These are phyloP conservation scores for Helobdella robusta DNA, from an alignment of 2,888 invertebrate genomes.

Conservation along the genomic window DNA sequence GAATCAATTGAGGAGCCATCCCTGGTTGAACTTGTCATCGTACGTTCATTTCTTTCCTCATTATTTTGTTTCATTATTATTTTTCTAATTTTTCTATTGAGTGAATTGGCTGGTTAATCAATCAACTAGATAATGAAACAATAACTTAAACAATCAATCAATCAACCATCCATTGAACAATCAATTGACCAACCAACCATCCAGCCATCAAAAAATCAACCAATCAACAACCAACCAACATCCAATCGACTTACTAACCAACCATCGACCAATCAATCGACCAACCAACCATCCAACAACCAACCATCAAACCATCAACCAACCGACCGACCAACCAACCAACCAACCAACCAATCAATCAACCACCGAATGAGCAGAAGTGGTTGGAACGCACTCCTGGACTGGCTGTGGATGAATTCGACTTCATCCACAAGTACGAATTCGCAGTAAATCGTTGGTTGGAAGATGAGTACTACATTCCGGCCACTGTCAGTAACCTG, in stretches of 20 bases:
- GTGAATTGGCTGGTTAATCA: background rate
- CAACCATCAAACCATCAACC: too few species aligned
- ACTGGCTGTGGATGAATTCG: conserved; percentile 67
- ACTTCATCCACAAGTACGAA: conserved; percentile 88
- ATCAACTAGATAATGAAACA: too few species aligned
- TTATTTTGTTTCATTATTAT: background rate
- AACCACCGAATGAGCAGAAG: conserved; percentile 50
- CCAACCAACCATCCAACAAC: too few species aligned
- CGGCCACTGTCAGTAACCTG: conserved; percentile 38
- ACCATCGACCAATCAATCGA: too few species aligned
- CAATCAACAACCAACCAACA: background rate
- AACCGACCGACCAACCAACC: too few species aligned
- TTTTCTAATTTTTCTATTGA: conserved; percentile 3
- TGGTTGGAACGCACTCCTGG: conserved; percentile 94
- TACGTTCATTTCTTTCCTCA: conserved; percentile 33
- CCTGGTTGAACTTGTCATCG: conserved; percentile 71
- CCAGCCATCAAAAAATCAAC: background rate
- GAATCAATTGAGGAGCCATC: conserved; percentile 75
- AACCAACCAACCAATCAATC: too few species aligned
- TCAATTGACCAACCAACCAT: too few species aligned
- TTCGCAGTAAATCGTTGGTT: conserved; percentile 57
- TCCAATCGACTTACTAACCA: too few species aligned
- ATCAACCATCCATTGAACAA: too few species aligned
- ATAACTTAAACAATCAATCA: too few species aligned
- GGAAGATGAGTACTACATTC: conserved; percentile 45